Evolutionary conservation across 2,113 vertebrate genomes (phyloP).

Genomic region (Carassius gibelio): DNA sequence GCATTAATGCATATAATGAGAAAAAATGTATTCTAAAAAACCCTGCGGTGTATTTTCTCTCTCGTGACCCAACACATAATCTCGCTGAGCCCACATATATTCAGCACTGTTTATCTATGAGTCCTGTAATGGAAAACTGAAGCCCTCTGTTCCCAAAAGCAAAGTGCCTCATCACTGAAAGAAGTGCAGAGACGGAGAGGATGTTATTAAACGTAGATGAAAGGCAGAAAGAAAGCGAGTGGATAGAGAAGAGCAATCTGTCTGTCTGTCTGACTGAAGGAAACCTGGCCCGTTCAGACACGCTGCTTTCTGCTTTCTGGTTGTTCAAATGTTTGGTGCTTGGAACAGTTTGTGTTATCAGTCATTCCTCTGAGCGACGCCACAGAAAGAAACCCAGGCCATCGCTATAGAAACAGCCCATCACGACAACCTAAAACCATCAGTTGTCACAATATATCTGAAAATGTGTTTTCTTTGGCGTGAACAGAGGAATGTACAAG

Average conservation of each 20-base stretch:
- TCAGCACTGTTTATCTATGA: background rate
- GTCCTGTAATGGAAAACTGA: conserved; percentile 8
- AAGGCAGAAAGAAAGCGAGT: conserved; percentile 7
- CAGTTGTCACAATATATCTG: background rate
- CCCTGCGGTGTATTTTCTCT: conserved; percentile 10
- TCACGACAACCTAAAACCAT: background rate
- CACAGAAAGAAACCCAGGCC: background rate
- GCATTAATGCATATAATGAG: conserved; percentile 26
- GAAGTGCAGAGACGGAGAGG: background rate
- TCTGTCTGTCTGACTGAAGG: conserved; percentile 33
- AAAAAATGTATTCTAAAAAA: conserved; percentile 42
- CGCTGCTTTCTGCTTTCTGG: background rate
- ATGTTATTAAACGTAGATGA: conserved; percentile 30
- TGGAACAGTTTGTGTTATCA: background rate
- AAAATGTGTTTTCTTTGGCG: background rate
- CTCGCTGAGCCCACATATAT: conserved; percentile 16
- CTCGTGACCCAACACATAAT: background rate
- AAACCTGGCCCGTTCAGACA: background rate
- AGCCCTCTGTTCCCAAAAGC: conserved; percentile 1
- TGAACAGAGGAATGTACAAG: background rate
- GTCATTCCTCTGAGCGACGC: background rate
- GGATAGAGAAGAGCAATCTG: conserved; percentile 50
- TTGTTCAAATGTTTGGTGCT: background rate
- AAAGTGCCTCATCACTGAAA: conserved; percentile 4
- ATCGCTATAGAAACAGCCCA: background rate